phyloP scores from a whole-genome alignment of 2,888 invertebrate species.

The Poecilobothrus nobilitatus region DNA sequence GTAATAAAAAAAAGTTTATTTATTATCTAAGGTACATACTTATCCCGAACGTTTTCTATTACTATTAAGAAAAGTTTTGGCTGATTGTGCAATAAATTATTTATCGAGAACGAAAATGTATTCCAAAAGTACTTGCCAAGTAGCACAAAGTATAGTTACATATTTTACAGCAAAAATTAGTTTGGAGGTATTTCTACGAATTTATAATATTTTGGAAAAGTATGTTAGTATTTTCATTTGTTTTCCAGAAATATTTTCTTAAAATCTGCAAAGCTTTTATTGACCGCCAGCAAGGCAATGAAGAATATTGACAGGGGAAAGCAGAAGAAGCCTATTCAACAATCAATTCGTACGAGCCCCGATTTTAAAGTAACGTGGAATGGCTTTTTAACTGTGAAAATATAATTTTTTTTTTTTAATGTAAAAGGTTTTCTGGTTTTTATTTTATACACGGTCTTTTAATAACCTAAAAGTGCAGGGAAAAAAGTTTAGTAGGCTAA shows the following conservation, averaged over 20 bases:
- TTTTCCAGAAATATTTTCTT: conserved; percentile 40
- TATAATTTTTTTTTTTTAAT: not conserved
- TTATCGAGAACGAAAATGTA: conserved; percentile 30
- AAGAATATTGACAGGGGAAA: conserved; percentile 34
- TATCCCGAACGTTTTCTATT: conserved; percentile 35
- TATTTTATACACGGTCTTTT: too few relatives aligned
- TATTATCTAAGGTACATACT: conserved; percentile 36
- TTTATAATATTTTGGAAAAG: not conserved
- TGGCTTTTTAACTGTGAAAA: conserved; percentile 15
- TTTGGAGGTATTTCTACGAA: conserved; percentile 20
- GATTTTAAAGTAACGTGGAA: conserved; percentile 59
- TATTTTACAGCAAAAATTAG: conserved; percentile 30
- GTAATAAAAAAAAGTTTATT: too few relatives aligned
- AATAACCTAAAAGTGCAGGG: too few relatives aligned
- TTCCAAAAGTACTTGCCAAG: conserved; percentile 31
- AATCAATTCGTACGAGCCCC: conserved; percentile 68
- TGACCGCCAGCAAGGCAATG: conserved; percentile 48
- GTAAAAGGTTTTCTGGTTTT: too few relatives aligned
- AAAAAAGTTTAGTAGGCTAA: too few relatives aligned
- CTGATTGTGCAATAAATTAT: conserved; percentile 37
- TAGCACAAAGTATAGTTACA: conserved; percentile 37
- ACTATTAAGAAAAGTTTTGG: conserved; percentile 36
- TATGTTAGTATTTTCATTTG: conserved; percentile 13
- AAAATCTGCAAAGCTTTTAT: conserved; percentile 56
- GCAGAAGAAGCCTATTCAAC: conserved; percentile 56